These are phyloP conservation scores for Hycleus phaleratus DNA, from an alignment of 1,140 invertebrate species.

Conservation along the genomic window DNA sequence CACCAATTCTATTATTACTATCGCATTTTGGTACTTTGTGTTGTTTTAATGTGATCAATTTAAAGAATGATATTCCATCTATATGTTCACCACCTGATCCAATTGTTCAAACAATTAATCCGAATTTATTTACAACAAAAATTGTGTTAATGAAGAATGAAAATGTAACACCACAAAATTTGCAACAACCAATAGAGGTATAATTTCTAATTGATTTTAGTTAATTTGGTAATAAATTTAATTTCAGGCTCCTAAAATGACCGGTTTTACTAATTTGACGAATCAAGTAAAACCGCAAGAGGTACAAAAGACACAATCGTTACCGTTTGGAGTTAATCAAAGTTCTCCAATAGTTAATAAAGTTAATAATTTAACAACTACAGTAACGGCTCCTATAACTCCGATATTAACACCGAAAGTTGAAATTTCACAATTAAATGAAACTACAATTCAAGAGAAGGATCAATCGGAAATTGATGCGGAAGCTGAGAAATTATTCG, in stretches of 20 bases:
- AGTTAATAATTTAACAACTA: neutral
- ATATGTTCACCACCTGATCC: conserved; percentile 53
- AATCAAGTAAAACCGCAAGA: too few species aligned
- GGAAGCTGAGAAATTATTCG: conserved; percentile 28
- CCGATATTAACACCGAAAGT: neutral
- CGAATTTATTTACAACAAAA: too few species aligned
- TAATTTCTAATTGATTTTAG: too few species aligned
- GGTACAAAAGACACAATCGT: too few species aligned
- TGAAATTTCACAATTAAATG: neutral
- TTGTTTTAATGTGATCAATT: conserved; percentile 61
- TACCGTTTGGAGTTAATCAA: too few species aligned
- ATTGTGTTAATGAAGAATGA: too few species aligned
- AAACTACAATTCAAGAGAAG: neutral
- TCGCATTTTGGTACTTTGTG: conserved; percentile 65
- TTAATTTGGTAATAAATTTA: too few species aligned
- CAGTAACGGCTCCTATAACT: neutral
- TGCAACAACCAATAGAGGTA: too few species aligned
- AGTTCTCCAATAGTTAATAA: neutral
- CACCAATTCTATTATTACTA: conserved; percentile 42
- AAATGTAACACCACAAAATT: too few species aligned
- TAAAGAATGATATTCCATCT: conserved; percentile 43
- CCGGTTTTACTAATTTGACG: too few species aligned
- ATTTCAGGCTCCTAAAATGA: too few species aligned
- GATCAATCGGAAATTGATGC: conserved; percentile 30
- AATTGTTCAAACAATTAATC: too few species aligned